Evolutionary conservation across 2,888 invertebrate species (phyloP), one percentile per base, ranked within the genome.

Genomic region (Eupithecia dodoneata): DNA sequence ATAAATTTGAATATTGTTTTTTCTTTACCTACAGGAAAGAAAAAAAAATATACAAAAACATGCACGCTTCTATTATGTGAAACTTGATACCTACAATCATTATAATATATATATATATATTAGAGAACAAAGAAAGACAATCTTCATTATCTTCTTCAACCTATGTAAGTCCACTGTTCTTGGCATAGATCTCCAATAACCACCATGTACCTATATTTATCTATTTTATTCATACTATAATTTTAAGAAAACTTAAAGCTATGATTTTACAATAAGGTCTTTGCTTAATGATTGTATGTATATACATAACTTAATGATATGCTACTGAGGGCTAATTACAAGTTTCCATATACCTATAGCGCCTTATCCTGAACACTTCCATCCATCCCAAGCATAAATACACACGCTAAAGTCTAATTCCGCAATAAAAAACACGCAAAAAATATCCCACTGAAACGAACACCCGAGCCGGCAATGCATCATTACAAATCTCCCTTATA

Each of bases 401-500:
- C 18, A 18, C 18, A 18, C n/a, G 15, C 13, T 13, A 1, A 15
- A 52, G 52, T 52, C 52, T 52, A 52, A 52, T 52, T 52, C 6
- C n/a, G 52, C 52, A 52, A 41, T 41, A 41, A 2, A 59, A 73
- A 44, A 66, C 42, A n/a, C 4, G n/a, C 63, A 63, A 12, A 69
- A 44, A 52, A 65, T 65, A 65, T 44, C 81, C 82, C 75, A 75
- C 75, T 78, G 81, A 81, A 83, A 83, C 73, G 78, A 75, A 73
- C 77, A 12, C 18, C 45, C 70, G 47, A 70, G 47, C 69, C 66
- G 47, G 77, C 80, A 81, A 84, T 87, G 86, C 86, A 81, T 88
- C 87, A 87, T 89, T 88, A 88, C 83, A 87, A 87, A 89, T 88
- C 90, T 87, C 89, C 87, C 86, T 88, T 85, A 86, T 88, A 91